A percentile compares a stretch with the other conserved stretches of the same genome.
phyloP scores from a whole-genome alignment of 1,140 invertebrate species.

The Anadara kagoshimensis region DNA sequence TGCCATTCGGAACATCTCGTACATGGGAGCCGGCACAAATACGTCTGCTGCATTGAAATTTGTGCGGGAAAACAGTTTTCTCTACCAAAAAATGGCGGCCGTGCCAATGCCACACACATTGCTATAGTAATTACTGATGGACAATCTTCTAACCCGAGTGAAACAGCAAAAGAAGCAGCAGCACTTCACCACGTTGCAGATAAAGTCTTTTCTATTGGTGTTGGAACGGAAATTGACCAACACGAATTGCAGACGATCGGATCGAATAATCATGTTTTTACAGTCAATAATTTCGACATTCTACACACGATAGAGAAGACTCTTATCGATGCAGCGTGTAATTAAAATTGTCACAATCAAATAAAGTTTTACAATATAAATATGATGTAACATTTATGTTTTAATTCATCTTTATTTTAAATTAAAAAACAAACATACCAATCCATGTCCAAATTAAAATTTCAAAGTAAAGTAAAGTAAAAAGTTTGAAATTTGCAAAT shows the following conservation, averaged over 20 bases:
- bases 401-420: too few relatives aligned
- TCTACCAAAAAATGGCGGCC: slow-evolving; percentile 7
- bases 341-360: too few relatives aligned
- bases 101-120: slow-evolving; percentile 5
- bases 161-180: slow-evolving; percentile 7
- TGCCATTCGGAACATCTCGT: slow-evolving; percentile 26
- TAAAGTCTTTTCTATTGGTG: slow-evolving; percentile 14
- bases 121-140: slow-evolving; percentile 14
- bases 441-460: too few relatives aligned
- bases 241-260: not conserved
- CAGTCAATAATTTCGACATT: slow-evolving; percentile 28
- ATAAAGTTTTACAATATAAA: too few relatives aligned
- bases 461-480: too few relatives aligned
- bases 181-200: not conserved
- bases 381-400: too few relatives aligned
- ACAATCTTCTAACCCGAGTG: slow-evolving; percentile 1
- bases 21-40: slow-evolving; percentile 31
- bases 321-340: slow-evolving; percentile 22
- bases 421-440: too few relatives aligned
- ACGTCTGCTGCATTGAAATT: slow-evolving; percentile 23
- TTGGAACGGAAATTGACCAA: not conserved
- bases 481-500: too few relatives aligned
- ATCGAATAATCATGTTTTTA: slow-evolving; percentile 24
- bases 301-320: slow-evolving; percentile 19
- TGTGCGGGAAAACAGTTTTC: slow-evolving; percentile 28